Base-by-base conservation (phyloP, 2,113 vertebrate species). In the Athene cunicularia region DNA sequence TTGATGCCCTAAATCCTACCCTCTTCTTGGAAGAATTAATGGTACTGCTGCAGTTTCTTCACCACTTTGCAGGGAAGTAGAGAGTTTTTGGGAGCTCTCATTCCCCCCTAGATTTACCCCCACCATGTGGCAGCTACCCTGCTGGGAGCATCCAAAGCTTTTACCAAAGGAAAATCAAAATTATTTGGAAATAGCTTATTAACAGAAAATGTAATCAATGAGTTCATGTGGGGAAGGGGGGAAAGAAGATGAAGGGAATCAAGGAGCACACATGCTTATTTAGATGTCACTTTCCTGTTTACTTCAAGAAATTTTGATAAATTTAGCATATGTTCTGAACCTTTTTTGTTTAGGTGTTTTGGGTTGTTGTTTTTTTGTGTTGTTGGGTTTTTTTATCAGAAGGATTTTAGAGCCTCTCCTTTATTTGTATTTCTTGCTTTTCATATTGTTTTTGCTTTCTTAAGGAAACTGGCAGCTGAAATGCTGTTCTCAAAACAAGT, bases 401-500 rank as follows among this genome's bases (percentile, higher is more conserved):
- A 75, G 16, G 60, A 80, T 79, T 96, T 91, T 64, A 75, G 91
- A 90, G 70, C 32, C 35, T 92, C 53, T 76, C 79, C 67, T 95
- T 95, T 90, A 93, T 91, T 96, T 95, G 58, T 47, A 64, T 52
- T 90, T 59, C 82, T 95, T 91, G 72, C 64, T 94, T 95, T 89
- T 75, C n/a, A 50, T 32, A 62, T 70, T 93, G 89, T 52, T 94
- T 97, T 94, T 95, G 75, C 79, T 93, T 92, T 95, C 95, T 90
- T 83, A 84, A 97, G 95, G 81, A 93, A 96, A 77, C 59, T 92
- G 80, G 96, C 93, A 96, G 85, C 82, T 80, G 80, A 94, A 92
- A 94, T 4, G 30, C 37, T 90, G 82, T 64, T 97, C 87, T 95
- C 85, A 96, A 97, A 97, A 85, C 89, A 96, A 95, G 90, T 85